Conservation (phyloP, 2,113 vertebrate species). For the Poicephalus gulielmi region DNA sequence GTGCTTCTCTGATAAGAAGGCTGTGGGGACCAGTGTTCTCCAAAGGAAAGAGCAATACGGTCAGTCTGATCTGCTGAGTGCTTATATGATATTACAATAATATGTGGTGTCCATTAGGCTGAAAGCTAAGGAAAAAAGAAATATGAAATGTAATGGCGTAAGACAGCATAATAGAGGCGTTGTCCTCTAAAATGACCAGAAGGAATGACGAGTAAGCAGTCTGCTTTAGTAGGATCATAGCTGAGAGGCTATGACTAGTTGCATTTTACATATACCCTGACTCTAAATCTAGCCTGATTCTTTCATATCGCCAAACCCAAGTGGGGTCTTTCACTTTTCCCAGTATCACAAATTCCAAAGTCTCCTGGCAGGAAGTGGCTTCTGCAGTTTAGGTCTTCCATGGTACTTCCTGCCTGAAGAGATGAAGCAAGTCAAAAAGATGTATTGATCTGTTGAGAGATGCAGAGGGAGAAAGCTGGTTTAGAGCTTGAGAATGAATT, state of each 20-base stretch:
- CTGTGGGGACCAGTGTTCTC: background rate
- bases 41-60: background rate
- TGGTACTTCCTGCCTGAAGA: background rate
- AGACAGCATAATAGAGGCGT: background rate
- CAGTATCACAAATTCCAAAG: background rate
- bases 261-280: background rate
- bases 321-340: background rate
- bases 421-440: background rate
- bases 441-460: background rate
- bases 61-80: background rate
- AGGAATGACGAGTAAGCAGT: background rate
- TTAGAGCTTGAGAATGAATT: background rate
- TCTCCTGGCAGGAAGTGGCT: background rate
- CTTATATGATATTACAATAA: background rate
- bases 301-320: background rate
- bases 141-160: background rate
- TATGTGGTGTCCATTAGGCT: background rate
- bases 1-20: background rate
- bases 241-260: background rate
- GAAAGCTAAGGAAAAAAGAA: background rate
- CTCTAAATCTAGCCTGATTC: background rate
- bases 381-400: background rate
- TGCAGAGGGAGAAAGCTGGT: background rate
- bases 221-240: background rate
- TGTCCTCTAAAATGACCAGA: background rate